Base-by-base conservation (phyloP, 2,113 vertebrate genomes). In the Ameiurus melas region DNA sequence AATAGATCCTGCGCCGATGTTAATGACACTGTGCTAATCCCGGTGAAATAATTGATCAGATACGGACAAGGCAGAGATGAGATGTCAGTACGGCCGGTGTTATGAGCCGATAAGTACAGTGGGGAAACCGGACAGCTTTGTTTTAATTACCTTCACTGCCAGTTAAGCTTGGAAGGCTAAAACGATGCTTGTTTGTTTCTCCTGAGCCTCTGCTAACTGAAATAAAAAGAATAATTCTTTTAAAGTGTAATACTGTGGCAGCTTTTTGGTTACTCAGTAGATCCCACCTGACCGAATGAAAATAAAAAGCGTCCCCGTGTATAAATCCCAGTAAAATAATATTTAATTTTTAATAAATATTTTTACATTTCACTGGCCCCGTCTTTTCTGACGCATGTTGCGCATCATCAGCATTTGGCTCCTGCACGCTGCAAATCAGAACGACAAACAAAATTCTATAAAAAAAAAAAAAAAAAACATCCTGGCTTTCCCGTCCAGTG, bases 311-410 rank as follows among this genome's bases (percentile, higher is more conserved):
- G 14, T 60, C 43, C 10, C 39, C 25, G 30, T 73, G 16, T 55
- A 68, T 70, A 30, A 6, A 85, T 87, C 2, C 22, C 30, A 39
- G 30, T 68, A 70, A 84, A 70, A 25, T 62, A 30, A 51, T 36
- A 19, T 70, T 82, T 58, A 36, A 19, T 58, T 25, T 70, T 75
- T 36, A 53, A 27, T 51, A 10, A 8, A 17, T 88, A 51, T 53
- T 71, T 43, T 79, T 43, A 87, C 58, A 85, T 25, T 75, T 81
- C 43, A 33, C 86, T 51, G 55, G 33, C 20, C 39, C 51, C 27
- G 58, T 86, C 33, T 14, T 57, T 86, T 79, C 84, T 90, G 89
- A 90, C 89, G 86, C 79, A 90, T 43, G 13, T 86, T 25, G 84
- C 84, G 25, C 64, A 71, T 88, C 86, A 88, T 88, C 85, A 66